Evolutionary conservation across 2,113 vertebrate species (phyloP).

Genomic region (Dascyllus trimaculatus): DNA sequence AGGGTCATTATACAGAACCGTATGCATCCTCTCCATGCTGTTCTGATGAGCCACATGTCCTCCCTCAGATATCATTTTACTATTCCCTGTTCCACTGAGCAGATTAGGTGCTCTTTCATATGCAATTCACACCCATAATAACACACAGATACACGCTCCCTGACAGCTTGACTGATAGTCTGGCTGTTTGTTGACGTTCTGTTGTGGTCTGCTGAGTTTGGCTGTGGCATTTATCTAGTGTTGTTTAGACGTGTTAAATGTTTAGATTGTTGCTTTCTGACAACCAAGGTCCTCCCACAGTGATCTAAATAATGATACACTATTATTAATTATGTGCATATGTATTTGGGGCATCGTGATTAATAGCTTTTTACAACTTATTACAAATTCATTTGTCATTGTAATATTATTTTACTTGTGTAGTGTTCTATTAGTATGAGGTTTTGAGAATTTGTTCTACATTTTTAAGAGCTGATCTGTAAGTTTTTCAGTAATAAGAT

Average conservation of each 20-base stretch:
- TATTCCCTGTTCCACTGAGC: slow-evolving; percentile 26
- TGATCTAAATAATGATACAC: background rate
- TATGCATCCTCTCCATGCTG: slow-evolving; percentile 19
- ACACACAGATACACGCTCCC: slow-evolving; percentile 10
- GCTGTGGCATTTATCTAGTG: background rate
- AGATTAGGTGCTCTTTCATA: slow-evolving; percentile 44
- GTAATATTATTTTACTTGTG: too few relatives aligned
- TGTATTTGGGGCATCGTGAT: too few relatives aligned
- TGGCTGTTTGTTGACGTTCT: background rate
- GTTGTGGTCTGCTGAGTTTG: slow-evolving; percentile 5
- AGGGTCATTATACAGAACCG: slow-evolving; percentile 16
- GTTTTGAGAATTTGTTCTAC: too few relatives aligned
- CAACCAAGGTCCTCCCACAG: background rate
- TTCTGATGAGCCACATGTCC: slow-evolving; percentile 36
- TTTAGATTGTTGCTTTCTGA: background rate
- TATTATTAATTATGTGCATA: too few relatives aligned
- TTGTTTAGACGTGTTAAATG: background rate
- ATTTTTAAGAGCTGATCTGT: too few relatives aligned
- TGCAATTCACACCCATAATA: slow-evolving; percentile 36
- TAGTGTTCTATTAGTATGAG: too few relatives aligned
- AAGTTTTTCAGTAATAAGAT: too few relatives aligned
- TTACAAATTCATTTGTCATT: too few relatives aligned
- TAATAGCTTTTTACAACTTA: too few relatives aligned
- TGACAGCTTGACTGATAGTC: slow-evolving; percentile 9
- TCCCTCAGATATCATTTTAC: slow-evolving; percentile 33